A percentile compares a stretch with the other conserved stretches of the same genome.
phyloP scores from a whole-genome alignment of 2,888 invertebrate genomes.

The Perithous albicinctus region DNA sequence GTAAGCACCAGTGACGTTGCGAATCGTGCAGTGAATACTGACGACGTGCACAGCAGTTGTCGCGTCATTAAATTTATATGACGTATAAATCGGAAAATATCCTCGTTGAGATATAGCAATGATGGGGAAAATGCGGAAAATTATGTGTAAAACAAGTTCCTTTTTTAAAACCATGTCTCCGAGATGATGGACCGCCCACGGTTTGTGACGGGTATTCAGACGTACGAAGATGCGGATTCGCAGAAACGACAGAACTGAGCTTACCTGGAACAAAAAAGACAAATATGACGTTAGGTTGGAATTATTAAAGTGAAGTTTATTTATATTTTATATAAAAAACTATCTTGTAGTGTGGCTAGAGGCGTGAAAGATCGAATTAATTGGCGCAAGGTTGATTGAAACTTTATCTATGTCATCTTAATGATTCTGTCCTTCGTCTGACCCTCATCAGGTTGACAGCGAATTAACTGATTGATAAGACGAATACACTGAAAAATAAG shows the following conservation, averaged over 20 bases:
- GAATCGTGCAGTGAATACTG: conserved; percentile 26
- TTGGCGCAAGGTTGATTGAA: not conserved
- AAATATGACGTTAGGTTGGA: conserved; percentile 37
- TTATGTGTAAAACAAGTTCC: not conserved
- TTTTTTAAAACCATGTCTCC: not conserved
- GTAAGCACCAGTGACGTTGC: conserved; percentile 5
- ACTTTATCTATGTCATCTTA: not conserved
- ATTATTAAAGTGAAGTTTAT: not conserved
- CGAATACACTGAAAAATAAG: no score
- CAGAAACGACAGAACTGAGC: conserved; percentile 53
- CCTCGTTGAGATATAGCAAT: not conserved
- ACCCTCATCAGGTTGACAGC: not conserved
- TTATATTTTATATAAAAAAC: not conserved
- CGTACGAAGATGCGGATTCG: not conserved
- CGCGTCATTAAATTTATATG: conserved; percentile 19
- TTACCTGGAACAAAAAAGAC: conserved; percentile 78
- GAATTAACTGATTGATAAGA: not conserved
- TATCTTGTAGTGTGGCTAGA: not conserved
- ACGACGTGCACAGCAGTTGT: not conserved
- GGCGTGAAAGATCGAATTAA: not conserved
- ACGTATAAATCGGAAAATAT: conserved; percentile 4
- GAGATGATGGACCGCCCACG: conserved; percentile 6
- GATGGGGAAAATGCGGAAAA: not conserved
- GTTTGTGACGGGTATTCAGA: not conserved
- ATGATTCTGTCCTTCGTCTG: not conserved